These are phyloP conservation scores for Cinclus cinclus DNA, from an alignment of 2,113 vertebrate genomes.

Conservation along the genomic window DNA sequence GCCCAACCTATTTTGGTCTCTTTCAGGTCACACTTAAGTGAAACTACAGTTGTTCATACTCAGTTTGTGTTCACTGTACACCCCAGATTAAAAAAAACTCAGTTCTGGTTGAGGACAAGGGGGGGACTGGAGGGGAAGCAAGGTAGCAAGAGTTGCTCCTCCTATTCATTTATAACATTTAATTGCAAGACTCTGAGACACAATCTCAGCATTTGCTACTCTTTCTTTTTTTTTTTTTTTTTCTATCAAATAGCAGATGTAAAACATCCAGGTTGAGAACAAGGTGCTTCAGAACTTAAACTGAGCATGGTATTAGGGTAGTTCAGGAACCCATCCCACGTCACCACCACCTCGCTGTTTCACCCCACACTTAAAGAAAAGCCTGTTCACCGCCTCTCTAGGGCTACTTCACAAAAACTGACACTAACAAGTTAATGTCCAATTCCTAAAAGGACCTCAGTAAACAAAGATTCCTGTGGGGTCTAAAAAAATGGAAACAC, in stretches of 20 bases:
- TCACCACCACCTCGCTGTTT: fast-evolving
- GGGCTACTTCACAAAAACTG: neutral
- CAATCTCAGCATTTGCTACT: neutral
- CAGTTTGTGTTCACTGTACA: neutral
- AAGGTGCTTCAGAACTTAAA: neutral
- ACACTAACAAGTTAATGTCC: neutral
- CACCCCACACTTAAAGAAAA: neutral
- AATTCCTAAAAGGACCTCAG: neutral
- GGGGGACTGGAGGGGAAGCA: neutral
- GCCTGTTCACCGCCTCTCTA: neutral
- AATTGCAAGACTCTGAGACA: neutral
- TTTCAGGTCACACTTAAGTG: neutral
- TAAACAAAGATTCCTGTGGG: fast-evolving
- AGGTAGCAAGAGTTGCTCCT: neutral
- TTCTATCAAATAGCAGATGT: neutral
- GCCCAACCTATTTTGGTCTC: neutral
- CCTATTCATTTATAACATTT: fast-evolving
- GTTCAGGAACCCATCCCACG: neutral
- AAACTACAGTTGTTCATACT: neutral
- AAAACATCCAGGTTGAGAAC: neutral
- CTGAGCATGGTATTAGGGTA: fast-evolving
- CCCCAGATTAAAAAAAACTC: neutral
- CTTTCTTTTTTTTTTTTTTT: neutral
- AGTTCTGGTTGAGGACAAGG: neutral
- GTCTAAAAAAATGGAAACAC: neutral